These are phyloP conservation scores for Anguilla rostrata DNA, from an alignment of 2,113 vertebrate species.

Conservation along the genomic window DNA sequence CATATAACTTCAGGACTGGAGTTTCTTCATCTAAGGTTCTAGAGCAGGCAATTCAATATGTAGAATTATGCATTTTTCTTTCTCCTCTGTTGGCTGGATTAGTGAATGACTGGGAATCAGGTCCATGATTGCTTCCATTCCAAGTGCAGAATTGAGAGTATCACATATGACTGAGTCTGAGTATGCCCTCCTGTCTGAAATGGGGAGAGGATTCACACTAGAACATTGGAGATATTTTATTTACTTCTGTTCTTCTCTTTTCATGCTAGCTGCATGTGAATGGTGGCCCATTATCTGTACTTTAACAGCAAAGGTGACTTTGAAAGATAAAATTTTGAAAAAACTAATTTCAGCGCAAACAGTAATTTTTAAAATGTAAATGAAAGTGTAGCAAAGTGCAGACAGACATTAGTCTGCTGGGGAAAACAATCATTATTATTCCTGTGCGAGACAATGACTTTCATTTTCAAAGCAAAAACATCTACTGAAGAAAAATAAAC, in stretches of 20 bases:
- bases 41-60: too few relatives aligned
- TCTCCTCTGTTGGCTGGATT: not conserved
- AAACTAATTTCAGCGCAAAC: not conserved
- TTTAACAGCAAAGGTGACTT: not conserved
- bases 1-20: too few relatives aligned
- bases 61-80: too few relatives aligned
- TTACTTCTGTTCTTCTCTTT: not conserved
- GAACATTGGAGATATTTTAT: not conserved
- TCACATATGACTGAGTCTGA: not conserved
- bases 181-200: not conserved
- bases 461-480: conserved; percentile 3
- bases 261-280: not conserved
- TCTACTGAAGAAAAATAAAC: not conserved
- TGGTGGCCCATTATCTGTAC: not conserved
- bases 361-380: not conserved
- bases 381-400: not conserved
- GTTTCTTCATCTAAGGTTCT: too few relatives aligned
- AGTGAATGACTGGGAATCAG: not conserved
- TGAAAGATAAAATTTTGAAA: not conserved
- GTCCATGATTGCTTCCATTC: not conserved
- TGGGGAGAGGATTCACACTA: not conserved
- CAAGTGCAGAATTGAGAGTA: not conserved
- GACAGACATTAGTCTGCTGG: not conserved
- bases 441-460: not conserved
- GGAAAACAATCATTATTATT: conserved; percentile 1